A percentile compares a stretch with the other conserved stretches of the same genome.
These are phyloP conservation scores for Dromaius novaehollandiae DNA, from an alignment of 2,113 vertebrate species.

Conservation along the genomic window DNA sequence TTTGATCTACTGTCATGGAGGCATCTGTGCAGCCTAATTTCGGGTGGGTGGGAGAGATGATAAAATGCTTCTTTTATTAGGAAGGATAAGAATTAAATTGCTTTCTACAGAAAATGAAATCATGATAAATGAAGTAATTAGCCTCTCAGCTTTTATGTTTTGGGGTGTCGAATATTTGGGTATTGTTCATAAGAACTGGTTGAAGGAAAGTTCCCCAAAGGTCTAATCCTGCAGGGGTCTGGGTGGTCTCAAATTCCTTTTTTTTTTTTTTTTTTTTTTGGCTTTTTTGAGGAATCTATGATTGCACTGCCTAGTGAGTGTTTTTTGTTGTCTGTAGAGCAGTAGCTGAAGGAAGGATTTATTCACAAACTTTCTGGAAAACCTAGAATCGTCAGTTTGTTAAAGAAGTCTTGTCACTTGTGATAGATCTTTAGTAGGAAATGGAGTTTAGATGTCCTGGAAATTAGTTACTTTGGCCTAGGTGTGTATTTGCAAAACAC, in stretches of 20 bases:
- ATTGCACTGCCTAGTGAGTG: background rate
- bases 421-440: background rate
- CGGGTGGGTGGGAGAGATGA: conserved; percentile 57
- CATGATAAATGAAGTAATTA: conserved; percentile 80
- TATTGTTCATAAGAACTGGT: background rate
- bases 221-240: background rate
- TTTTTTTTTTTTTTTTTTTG: background rate
- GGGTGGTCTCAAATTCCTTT: background rate
- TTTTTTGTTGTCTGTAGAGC: background rate
- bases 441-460: background rate
- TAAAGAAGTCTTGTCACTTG: background rate
- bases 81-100: conserved; percentile 77
- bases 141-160: conserved; percentile 61
- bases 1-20: conserved; percentile 78
- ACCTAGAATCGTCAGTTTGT: conserved; percentile 5
- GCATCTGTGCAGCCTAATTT: conserved; percentile 67
- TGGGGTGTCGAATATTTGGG: conserved; percentile 48
- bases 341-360: conserved; percentile 17
- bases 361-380: background rate
- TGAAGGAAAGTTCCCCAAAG: conserved; percentile 21
- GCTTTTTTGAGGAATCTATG: background rate
- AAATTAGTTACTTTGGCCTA: background rate
- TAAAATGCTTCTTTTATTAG: conserved; percentile 76
- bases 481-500: background rate
- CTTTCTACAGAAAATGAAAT: conserved; percentile 75